Percentiles rank a stretch among this genome's conserved stretches.
Evolutionary conservation across 1,140 invertebrate genomes (phyloP).

Genomic region (Laupala kohalensis): DNA sequence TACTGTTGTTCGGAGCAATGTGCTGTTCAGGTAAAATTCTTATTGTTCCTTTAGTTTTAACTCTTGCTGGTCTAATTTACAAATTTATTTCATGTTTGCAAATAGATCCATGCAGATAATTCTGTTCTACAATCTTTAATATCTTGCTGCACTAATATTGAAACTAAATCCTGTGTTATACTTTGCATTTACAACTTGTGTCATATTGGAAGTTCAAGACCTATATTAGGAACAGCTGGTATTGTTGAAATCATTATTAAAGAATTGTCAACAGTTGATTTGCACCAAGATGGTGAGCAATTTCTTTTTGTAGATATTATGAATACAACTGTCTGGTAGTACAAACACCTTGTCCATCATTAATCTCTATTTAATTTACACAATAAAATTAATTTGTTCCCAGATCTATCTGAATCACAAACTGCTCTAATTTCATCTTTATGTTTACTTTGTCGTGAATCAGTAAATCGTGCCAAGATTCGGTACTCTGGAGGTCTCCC

Average conservation of each 20-base stretch:
- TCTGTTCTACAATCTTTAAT: not conserved
- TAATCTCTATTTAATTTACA: no score
- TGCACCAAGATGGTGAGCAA: not conserved
- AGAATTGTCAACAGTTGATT: not conserved
- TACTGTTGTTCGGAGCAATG: not conserved
- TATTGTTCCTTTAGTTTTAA: not conserved
- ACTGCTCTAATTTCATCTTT: not conserved
- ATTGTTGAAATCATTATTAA: not conserved
- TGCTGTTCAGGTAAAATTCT: not conserved
- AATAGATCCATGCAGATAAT: not conserved
- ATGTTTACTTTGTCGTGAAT: not conserved
- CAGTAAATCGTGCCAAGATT: constrained; percentile 5
- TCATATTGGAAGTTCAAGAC: not conserved
- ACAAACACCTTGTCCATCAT: no score
- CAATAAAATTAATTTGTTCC: not conserved
- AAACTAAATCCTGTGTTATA: not conserved
- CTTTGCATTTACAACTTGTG: constrained; percentile 7
- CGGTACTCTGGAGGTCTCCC: not conserved
- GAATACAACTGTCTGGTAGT: not conserved
- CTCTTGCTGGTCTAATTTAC: no score
- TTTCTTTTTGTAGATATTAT: not conserved
- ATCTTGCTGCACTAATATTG: not conserved
- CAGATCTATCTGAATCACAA: not conserved
- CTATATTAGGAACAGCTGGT: not conserved
- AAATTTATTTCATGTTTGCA: not conserved